phyloP scores from a whole-genome alignment of 2,888 invertebrate genomes.

The Tupiocoris notatus region DNA sequence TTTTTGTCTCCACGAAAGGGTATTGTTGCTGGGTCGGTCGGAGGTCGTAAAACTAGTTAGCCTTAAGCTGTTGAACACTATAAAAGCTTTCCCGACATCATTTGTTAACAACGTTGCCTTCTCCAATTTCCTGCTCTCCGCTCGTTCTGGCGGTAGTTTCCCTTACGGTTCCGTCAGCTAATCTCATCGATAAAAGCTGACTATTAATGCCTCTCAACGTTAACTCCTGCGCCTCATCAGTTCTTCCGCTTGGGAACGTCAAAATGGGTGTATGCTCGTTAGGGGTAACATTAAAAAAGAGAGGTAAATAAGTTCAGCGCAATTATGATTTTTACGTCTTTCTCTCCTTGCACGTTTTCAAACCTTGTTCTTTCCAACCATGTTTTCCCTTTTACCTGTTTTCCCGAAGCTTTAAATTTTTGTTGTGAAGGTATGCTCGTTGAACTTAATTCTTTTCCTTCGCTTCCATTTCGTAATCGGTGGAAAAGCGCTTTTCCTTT shows the following conservation, averaged over 20 bases:
- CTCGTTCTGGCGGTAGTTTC: background rate
- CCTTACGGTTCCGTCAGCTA: background rate
- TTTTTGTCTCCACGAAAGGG: background rate
- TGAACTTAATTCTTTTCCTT: background rate
- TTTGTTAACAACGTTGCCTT: conserved; percentile 10
- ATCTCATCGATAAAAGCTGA: conserved; percentile 25
- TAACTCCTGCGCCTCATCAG: conserved; percentile 14
- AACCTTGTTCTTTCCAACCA: too few species aligned
- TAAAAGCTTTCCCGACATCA: conserved; percentile 28
- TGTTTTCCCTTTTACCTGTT: too few species aligned
- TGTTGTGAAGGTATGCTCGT: too few species aligned
- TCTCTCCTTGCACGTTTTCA: too few species aligned
- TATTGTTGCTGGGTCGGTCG: background rate
- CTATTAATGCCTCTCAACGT: conserved; percentile 3
- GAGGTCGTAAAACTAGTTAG: conserved; percentile 18
- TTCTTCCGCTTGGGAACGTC: too few species aligned
- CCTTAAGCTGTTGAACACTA: conserved; percentile 28
- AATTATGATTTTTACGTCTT: too few species aligned
- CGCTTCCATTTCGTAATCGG: background rate
- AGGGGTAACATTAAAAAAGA: too few species aligned
- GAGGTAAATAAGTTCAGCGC: too few species aligned
- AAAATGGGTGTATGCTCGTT: too few species aligned
- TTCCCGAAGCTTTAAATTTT: too few species aligned
- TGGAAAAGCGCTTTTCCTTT: background rate
- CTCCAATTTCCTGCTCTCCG: conserved; percentile 3